phyloP scores from a whole-genome alignment of 2,888 invertebrate species.

The Ischnus inquisitorius region DNA sequence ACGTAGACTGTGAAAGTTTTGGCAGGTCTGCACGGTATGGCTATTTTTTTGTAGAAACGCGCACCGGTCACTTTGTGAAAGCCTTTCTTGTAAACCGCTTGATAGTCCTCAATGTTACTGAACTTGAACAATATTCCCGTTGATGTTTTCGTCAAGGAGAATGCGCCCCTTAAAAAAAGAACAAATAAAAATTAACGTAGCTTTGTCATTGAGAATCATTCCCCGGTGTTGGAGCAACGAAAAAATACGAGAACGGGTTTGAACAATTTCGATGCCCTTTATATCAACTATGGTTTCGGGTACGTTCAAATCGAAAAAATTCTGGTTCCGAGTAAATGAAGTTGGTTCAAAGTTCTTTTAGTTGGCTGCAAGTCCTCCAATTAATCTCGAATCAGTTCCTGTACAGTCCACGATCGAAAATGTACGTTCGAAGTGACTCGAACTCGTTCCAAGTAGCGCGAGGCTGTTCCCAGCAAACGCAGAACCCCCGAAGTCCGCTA shows the following conservation, averaged over 20 bases:
- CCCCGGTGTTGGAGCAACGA: not conserved
- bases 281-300: not conserved
- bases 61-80: conserved; percentile 95
- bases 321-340: not conserved
- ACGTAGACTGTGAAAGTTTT: conserved; percentile 95
- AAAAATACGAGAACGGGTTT: not conserved
- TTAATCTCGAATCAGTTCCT: not conserved
- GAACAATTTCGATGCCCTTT: not conserved
- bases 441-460: not conserved
- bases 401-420: not conserved
- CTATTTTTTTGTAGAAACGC: conserved; percentile 94
- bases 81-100: conserved; percentile 94
- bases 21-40: conserved; percentile 94
- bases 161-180: conserved; percentile 89
- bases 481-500: not conserved
- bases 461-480: not conserved
- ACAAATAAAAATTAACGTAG: conserved; percentile 5
- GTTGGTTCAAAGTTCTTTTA: not conserved
- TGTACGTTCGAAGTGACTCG: not conserved
- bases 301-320: not conserved
- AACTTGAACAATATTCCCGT: conserved; percentile 96
- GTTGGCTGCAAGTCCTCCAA: not conserved
- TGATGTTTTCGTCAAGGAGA: conserved; percentile 94
- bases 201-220: not conserved
- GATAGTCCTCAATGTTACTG: conserved; percentile 94